These are phyloP conservation scores for Ischnura elegans DNA, from an alignment of 2,888 invertebrate genomes.

Conservation along the genomic window DNA sequence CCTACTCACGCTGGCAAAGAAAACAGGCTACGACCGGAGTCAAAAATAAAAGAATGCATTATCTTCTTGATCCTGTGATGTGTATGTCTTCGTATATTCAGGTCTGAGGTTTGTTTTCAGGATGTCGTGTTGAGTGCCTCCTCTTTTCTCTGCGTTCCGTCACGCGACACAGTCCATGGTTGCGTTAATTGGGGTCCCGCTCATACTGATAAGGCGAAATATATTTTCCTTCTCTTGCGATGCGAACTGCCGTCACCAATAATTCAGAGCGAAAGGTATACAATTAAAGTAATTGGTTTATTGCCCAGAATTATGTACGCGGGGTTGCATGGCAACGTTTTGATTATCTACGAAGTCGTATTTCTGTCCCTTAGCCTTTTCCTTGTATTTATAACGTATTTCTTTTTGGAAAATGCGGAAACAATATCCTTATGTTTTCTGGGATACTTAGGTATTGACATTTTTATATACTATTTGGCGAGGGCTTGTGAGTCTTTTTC, in stretches of 20 bases:
- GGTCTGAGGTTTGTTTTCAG: constrained; percentile 8
- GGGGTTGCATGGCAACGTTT: not conserved
- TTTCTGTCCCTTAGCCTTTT: not conserved
- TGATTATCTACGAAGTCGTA: not conserved
- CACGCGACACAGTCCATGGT: constrained; percentile 7
- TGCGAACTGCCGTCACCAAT: not conserved
- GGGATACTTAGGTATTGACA: not conserved
- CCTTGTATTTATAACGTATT: not conserved
- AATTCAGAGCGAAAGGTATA: constrained; percentile 29
- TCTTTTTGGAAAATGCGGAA: not conserved
- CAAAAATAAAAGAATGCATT: too few species aligned
- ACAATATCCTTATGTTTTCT: not conserved
- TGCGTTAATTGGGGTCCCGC: constrained; percentile 37
- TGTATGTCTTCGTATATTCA: not conserved
- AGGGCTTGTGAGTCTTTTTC: not conserved
- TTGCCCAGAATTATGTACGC: not conserved
- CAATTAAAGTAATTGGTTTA: constrained; percentile 34
- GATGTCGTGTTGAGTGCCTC: constrained; percentile 12
- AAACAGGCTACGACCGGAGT: not conserved
- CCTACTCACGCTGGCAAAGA: not conserved
- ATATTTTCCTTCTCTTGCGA: not conserved
- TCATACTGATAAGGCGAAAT: not conserved
- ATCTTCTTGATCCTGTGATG: not conserved
- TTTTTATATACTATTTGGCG: not conserved
- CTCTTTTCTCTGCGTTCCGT: constrained; percentile 38